Percentiles rank a stretch among this genome's conserved stretches.
These are phyloP conservation scores for Eulemur rufifrons DNA, from an alignment of 2,113 vertebrate species.

Conservation along the genomic window DNA sequence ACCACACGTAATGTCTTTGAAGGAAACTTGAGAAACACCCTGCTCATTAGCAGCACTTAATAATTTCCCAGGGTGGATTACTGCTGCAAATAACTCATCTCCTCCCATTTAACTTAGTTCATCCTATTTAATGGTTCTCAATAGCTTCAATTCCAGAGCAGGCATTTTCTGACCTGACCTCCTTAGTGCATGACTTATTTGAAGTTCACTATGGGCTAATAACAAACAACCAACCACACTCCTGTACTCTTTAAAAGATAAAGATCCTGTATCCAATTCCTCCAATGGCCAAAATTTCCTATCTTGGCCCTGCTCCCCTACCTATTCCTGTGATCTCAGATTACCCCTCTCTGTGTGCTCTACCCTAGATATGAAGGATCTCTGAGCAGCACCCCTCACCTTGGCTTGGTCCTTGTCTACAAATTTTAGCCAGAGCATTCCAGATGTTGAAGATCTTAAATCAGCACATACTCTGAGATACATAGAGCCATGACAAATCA, in stretches of 20 bases:
- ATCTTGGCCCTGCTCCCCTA: neutral
- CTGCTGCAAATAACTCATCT: neutral
- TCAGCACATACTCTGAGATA: neutral
- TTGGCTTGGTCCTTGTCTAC: neutral
- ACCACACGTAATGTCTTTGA: neutral
- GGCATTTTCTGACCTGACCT: constrained; percentile 38
- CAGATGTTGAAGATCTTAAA: neutral
- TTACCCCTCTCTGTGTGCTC: neutral
- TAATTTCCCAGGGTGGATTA: constrained; percentile 54
- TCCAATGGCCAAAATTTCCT: neutral
- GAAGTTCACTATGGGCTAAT: neutral
- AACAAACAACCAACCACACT: neutral
- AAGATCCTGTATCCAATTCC: neutral
- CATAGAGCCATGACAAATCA: neutral
- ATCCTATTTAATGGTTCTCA: constrained; percentile 53
- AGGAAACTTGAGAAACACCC: constrained; percentile 38
- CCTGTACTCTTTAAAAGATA: neutral
- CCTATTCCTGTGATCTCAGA: neutral
- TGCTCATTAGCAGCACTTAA: neutral
- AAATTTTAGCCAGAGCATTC: neutral
- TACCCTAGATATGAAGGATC: neutral
- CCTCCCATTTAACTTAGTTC: constrained; percentile 31
- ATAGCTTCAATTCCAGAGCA: constrained; percentile 54
- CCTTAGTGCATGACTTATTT: neutral
- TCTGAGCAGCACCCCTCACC: neutral